Evolutionary conservation across 2,888 invertebrate species (phyloP).

Genomic region (Carpatolechia fugitivella): DNA sequence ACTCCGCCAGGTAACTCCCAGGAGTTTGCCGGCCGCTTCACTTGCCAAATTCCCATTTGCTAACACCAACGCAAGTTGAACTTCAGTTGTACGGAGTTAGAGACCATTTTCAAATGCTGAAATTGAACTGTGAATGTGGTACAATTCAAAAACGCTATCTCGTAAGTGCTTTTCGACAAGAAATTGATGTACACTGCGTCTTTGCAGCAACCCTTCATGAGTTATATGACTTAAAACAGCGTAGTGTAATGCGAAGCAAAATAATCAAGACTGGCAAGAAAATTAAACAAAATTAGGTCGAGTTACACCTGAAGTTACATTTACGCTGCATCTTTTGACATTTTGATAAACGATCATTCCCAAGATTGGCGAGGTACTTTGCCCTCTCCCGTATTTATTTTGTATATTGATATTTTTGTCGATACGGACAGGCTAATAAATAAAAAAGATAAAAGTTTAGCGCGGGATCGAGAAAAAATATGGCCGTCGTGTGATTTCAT

Average conservation of each 20-base stretch:
- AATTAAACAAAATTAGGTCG: constrained; percentile 3
- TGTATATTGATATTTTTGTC: constrained; percentile 38
- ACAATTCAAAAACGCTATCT: constrained; percentile 28
- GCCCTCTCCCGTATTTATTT: constrained; percentile 27
- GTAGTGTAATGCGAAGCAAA: not conserved
- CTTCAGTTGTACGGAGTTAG: constrained; percentile 21
- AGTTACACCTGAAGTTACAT: constrained; percentile 36
- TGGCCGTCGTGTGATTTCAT: constrained; percentile 1
- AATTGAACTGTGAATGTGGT: constrained; percentile 23
- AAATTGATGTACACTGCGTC: not conserved
- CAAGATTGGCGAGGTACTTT: constrained; percentile 38
- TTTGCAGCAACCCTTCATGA: not conserved
- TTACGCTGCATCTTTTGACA: constrained; percentile 47
- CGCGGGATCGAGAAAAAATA: not conserved
- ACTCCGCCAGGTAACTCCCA: constrained; percentile 44
- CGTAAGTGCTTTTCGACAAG: not conserved
- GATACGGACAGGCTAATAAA: constrained; percentile 34
- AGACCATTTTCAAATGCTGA: constrained; percentile 24
- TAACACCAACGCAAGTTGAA: constrained; percentile 18
- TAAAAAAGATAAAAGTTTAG: constrained; percentile 25
- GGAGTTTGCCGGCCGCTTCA: constrained; percentile 31
- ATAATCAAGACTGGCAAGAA: no score
- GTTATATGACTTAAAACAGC: not conserved
- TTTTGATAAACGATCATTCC: constrained; percentile 47
- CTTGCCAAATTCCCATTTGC: constrained; percentile 29